These are phyloP conservation scores for Poeciliopsis infans DNA, from an alignment of 2,797 vertebrate species.

Conservation along the genomic window DNA sequence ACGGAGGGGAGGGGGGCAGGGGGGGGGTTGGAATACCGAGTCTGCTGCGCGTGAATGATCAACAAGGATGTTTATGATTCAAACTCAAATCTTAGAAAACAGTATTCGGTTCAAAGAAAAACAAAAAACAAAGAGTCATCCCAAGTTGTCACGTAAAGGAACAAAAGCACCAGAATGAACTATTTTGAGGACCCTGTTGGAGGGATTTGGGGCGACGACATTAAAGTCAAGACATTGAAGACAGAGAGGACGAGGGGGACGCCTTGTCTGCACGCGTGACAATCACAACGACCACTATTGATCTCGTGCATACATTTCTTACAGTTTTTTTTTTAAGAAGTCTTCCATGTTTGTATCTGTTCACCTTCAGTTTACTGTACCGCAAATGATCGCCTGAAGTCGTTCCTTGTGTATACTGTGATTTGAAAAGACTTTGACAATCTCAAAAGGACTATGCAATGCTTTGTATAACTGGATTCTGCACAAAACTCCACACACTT, in stretches of 20 bases:
- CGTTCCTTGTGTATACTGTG: slow-evolving; percentile 75
- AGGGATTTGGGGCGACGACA: slow-evolving; percentile 20
- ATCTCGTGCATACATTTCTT: slow-evolving; percentile 52
- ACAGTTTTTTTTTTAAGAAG: slow-evolving; percentile 46
- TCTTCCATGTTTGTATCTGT: slow-evolving; percentile 78
- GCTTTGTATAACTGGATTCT: slow-evolving; percentile 63
- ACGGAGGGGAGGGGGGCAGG: slow-evolving; percentile 40
- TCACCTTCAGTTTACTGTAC: slow-evolving; percentile 64
- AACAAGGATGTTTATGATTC: slow-evolving; percentile 71
- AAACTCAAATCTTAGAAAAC: slow-evolving; percentile 65
- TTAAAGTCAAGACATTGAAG: slow-evolving; percentile 32
- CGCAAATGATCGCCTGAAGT: slow-evolving; percentile 61
- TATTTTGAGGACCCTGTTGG: slow-evolving; percentile 19
- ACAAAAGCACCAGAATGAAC: slow-evolving; percentile 63
- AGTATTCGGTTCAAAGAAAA: slow-evolving; percentile 68
- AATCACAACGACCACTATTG: slow-evolving; percentile 65
- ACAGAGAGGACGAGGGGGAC: slow-evolving; percentile 26
- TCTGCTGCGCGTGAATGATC: slow-evolving; percentile 66
- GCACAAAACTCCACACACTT: slow-evolving; percentile 60
- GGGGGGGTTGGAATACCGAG: slow-evolving; percentile 48
- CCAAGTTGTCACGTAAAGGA: slow-evolving; percentile 61
- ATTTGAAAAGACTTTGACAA: slow-evolving; percentile 82
- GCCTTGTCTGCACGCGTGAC: slow-evolving; percentile 45
- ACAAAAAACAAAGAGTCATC: slow-evolving; percentile 18
- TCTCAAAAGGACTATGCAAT: slow-evolving; percentile 81